phyloP scores from a whole-genome alignment of 2,113 vertebrate species.

The Paradisaea rubra region DNA sequence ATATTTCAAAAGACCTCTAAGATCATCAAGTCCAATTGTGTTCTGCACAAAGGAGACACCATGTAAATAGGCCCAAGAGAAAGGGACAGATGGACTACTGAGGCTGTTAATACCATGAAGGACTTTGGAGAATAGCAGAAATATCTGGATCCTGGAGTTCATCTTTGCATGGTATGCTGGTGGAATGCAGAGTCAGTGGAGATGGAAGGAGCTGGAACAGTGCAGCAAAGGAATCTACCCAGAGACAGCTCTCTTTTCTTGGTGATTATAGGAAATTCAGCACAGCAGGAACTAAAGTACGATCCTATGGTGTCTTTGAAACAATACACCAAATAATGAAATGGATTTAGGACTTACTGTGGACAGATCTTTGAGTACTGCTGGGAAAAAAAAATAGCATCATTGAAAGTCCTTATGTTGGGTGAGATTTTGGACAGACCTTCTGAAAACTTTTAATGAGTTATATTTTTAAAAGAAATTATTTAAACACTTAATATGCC shows the following conservation, averaged over 20 bases:
- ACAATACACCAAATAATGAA: background rate
- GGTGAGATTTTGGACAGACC: background rate
- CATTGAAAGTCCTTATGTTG: background rate
- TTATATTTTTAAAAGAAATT: background rate
- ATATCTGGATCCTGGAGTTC: background rate
- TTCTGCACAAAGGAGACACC: background rate
- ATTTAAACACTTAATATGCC: slow-evolving; percentile 24
- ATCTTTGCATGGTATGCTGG: background rate
- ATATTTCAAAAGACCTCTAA: background rate
- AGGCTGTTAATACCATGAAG: background rate
- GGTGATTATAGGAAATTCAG: background rate
- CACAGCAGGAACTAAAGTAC: background rate
- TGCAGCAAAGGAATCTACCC: background rate
- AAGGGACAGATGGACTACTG: background rate
- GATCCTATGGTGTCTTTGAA: background rate
- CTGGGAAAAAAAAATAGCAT: background rate
- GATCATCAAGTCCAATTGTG: background rate
- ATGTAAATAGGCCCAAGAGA: background rate
- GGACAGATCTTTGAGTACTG: background rate
- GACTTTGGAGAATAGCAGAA: background rate
- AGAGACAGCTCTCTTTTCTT: background rate
- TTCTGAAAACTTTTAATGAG: slow-evolving; percentile 9
- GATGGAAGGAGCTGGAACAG: background rate
- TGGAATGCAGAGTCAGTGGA: background rate
- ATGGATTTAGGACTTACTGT: background rate